phyloP scores from a whole-genome alignment of 2,797 vertebrate genomes.

The Sebastes taczanowskii region DNA sequence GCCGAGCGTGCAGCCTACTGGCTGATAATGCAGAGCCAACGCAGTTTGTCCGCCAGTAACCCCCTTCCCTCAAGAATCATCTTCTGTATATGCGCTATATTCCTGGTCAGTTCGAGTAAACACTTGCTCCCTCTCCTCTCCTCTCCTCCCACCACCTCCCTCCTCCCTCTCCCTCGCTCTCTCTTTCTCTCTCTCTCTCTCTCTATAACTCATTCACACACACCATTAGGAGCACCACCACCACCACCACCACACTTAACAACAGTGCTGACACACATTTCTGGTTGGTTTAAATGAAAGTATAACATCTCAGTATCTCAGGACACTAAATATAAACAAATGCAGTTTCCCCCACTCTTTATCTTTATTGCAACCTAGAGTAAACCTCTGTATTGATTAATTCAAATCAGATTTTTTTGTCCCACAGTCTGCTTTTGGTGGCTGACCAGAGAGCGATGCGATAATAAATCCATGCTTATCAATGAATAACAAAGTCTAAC shows the following conservation, averaged over 20 bases:
- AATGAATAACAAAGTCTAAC: conserved; percentile 48
- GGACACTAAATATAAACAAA: background rate
- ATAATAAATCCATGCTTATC: conserved; percentile 29
- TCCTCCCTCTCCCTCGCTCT: conserved; percentile 2
- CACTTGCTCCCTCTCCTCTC: conserved; percentile 40
- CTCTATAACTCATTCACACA: conserved; percentile 46
- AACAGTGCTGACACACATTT: conserved; percentile 21
- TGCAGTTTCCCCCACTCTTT: background rate
- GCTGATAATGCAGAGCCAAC: conserved; percentile 71
- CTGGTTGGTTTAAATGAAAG: background rate
- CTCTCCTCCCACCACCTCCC: conserved; percentile 30
- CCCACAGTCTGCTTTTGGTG: background rate
- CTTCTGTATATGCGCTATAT: conserved; percentile 45
- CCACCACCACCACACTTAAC: background rate
- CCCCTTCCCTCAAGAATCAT: conserved; percentile 56
- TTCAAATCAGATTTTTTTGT: background rate
- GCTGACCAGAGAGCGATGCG: background rate
- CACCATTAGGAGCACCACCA: conserved; percentile 6
- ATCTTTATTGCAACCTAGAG: background rate
- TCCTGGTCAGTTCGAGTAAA: conserved; percentile 54
- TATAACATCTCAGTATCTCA: background rate
- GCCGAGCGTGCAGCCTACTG: conserved; percentile 36
- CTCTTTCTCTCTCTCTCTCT: background rate
- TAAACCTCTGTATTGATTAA: conserved; percentile 14
- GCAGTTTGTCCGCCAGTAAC: conserved; percentile 66